Percentiles rank a stretch among this genome's conserved stretches.
Conservation (phyloP, 2,797 vertebrate species). For the Sebastes itinus region DNA sequence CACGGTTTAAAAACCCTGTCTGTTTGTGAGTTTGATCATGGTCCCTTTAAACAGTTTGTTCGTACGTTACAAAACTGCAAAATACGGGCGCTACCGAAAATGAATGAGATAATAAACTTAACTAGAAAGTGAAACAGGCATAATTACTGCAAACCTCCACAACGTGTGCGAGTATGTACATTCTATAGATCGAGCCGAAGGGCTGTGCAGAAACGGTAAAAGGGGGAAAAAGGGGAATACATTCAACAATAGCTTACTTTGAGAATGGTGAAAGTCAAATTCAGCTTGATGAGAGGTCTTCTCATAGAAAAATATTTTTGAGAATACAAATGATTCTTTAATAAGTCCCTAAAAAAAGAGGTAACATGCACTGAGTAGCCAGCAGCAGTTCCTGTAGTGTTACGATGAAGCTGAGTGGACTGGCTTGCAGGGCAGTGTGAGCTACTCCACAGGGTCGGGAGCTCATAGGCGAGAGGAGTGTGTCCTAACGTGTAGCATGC, state of each 20-base stretch:
- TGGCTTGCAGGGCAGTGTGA: conserved; percentile 57
- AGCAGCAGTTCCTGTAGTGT: conserved; percentile 59
- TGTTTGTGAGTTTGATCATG: conserved; percentile 77
- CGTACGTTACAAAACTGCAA: conserved; percentile 73
- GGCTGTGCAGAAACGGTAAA: conserved; percentile 63
- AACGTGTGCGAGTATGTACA: conserved; percentile 67
- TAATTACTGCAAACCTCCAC: conserved; percentile 54
- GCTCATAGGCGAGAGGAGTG: conserved; percentile 70
- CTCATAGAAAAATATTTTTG: conserved; percentile 66
- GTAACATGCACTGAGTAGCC: conserved; percentile 59
- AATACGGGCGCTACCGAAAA: conserved; percentile 55
- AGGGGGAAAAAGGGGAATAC: conserved; percentile 62
- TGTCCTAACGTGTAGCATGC: conserved; percentile 82
- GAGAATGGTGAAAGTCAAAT: conserved; percentile 45
- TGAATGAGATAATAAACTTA: conserved; percentile 37
- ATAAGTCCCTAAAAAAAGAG: conserved; percentile 50
- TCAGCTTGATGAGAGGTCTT: conserved; percentile 51
- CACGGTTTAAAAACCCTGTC: conserved; percentile 38
- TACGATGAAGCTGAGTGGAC: conserved; percentile 47
- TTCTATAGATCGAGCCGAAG: conserved; percentile 65
- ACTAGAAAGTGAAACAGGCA: conserved; percentile 44
- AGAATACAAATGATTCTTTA: conserved; percentile 59
- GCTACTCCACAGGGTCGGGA: conserved; percentile 46
- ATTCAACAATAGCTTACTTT: conserved; percentile 76
- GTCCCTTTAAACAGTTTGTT: conserved; percentile 84